These are phyloP conservation scores for Glyptemys insculpta DNA, from an alignment of 2,797 vertebrate species.

Conservation along the genomic window DNA sequence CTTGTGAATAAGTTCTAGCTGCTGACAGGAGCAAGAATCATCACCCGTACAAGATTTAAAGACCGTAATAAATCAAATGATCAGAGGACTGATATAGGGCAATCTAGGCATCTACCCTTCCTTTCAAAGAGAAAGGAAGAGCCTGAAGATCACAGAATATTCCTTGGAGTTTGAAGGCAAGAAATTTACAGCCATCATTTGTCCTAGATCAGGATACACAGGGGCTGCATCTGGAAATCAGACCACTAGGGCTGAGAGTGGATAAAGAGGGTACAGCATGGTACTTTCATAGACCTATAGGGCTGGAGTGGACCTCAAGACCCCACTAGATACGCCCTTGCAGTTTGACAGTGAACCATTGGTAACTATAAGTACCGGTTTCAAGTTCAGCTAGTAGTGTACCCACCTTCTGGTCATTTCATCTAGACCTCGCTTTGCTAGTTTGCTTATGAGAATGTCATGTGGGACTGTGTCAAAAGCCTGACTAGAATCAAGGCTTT, in stretches of 20 bases:
- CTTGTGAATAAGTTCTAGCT: not conserved
- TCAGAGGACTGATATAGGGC: not conserved
- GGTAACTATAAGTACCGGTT: too few species aligned
- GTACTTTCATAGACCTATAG: not conserved
- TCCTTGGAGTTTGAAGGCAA: not conserved
- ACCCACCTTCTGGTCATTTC: not conserved
- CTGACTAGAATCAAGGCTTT: not conserved
- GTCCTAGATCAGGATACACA: not conserved
- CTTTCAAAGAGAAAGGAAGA: not conserved
- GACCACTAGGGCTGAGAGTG: rapidly evolving
- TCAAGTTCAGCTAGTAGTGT: too few species aligned
- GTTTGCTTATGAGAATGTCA: not conserved
- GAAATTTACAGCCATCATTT: not conserved
- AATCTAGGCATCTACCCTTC: not conserved
- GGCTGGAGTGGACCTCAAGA: not conserved
- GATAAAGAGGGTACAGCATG: rapidly evolving
- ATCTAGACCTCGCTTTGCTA: not conserved
- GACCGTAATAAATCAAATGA: not conserved
- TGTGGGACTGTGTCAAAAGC: not conserved
- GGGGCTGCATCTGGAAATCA: not conserved
- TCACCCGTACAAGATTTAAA: not conserved
- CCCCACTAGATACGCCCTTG: not conserved
- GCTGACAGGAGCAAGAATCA: not conserved
- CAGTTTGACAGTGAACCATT: not conserved
- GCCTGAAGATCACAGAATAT: too few species aligned